Evolutionary conservation across 2,888 invertebrate genomes (phyloP).

Genomic region (Tenthredo mesomela): DNA sequence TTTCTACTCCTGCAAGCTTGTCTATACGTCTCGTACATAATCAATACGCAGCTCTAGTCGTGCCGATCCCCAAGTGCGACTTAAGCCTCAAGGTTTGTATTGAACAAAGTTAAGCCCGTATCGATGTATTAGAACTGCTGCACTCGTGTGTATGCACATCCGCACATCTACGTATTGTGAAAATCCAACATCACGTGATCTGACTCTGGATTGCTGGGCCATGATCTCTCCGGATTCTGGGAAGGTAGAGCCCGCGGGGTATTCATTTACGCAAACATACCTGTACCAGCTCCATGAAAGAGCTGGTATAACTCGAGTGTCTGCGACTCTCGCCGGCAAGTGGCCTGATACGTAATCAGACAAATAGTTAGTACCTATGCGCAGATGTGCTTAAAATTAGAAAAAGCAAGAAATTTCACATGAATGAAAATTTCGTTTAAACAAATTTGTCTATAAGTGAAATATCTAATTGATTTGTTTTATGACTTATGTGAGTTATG

Average conservation of each 20-base stretch:
- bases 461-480: neutral
- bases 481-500: neutral
- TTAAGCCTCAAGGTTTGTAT: neutral
- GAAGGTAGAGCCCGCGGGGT: constrained; percentile 55
- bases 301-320: neutral
- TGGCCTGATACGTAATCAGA: no score
- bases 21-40: neutral
- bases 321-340: neutral
- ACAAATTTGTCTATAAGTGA: neutral
- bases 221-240: constrained; percentile 62
- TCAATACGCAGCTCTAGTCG: neutral
- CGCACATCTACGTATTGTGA: constrained; percentile 1
- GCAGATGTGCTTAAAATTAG: no score
- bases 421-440: no score
- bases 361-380: no score
- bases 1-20: neutral
- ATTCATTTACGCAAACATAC: constrained; percentile 44
- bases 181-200: neutral
- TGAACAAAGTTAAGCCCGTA: neutral
- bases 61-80: neutral
- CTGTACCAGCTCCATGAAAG: neutral
- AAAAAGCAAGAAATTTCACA: no score
- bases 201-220: constrained; percentile 34
- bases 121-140: neutral
- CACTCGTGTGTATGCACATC: neutral